Conservation (phyloP, 2,797 vertebrate genomes). For the Sternarchorhynchus goeldii region DNA sequence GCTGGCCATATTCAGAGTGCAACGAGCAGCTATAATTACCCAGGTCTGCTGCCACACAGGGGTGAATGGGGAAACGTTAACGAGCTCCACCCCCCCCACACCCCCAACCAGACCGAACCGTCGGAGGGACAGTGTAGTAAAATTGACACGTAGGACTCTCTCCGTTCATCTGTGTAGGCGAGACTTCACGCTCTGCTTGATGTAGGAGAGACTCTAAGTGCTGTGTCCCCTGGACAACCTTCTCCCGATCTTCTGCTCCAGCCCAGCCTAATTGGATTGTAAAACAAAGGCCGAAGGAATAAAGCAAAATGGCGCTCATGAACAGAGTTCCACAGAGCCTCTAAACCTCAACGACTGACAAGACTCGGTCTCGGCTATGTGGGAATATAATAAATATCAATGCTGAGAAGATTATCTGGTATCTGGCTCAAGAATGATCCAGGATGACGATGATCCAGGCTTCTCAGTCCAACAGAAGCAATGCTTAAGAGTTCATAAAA, state of each 20-base stretch:
- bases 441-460: neutral
- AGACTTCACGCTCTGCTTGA: conserved; percentile 49
- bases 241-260: conserved; percentile 19
- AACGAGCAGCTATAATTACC: conserved; percentile 64
- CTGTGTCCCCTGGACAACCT: conserved; percentile 36
- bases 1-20: conserved; percentile 52
- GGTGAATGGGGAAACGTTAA: conserved; percentile 62
- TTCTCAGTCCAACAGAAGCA: too few species aligned
- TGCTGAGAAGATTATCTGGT: neutral
- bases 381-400: conserved; percentile 11
- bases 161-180: conserved; percentile 37
- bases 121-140: conserved; percentile 48
- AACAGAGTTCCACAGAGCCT: conserved; percentile 5
- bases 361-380: neutral
- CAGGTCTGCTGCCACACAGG: conserved; percentile 59
- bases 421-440: neutral
- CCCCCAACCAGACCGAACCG: conserved; percentile 14
- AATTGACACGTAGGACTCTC: conserved; percentile 42
- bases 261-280: conserved; percentile 41
- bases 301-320: conserved; percentile 35
- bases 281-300: conserved; percentile 35
- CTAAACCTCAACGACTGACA: conserved; percentile 7
- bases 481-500: too few species aligned
- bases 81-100: conserved; percentile 35
- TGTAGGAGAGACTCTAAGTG: conserved; percentile 29